These are phyloP conservation scores for Ophion slaviceki DNA, from an alignment of 2,888 invertebrate species.

Conservation along the genomic window DNA sequence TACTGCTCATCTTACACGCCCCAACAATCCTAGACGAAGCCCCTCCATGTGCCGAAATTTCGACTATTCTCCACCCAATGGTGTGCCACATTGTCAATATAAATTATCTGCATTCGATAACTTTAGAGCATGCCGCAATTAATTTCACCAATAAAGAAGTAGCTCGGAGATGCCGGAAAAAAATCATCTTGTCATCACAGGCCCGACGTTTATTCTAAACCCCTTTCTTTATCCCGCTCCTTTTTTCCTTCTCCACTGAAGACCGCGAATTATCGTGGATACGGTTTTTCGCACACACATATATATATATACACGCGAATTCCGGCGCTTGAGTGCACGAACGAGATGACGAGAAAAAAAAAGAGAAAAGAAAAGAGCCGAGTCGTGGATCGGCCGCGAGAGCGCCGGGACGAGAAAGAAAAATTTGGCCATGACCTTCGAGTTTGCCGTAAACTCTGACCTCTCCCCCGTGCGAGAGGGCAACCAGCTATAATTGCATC, in stretches of 20 bases:
- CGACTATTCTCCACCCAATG: not conserved
- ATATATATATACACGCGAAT: not conserved
- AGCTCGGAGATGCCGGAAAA: not conserved
- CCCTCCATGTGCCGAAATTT: not conserved
- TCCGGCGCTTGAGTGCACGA: not conserved
- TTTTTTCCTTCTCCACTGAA: not conserved
- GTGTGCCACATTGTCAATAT: not conserved
- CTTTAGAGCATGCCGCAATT: not conserved
- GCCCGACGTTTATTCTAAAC: not conserved
- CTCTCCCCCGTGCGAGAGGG: constrained; percentile 44
- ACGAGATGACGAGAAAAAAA: constrained; percentile 24
- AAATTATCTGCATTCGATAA: not conserved
- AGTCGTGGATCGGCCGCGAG: constrained; percentile 52
- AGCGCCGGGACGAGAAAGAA: constrained; percentile 57
- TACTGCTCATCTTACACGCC: not conserved
- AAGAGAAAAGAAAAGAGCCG: constrained; percentile 17
- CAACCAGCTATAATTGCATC: constrained; percentile 39
- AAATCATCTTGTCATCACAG: not conserved
- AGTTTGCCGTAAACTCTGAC: constrained; percentile 65
- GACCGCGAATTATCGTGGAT: constrained; percentile 12
- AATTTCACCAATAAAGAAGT: not conserved
- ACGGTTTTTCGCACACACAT: not conserved
- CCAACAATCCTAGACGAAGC: not conserved
- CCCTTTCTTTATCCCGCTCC: not conserved
- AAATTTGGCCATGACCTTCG: constrained; percentile 68